phyloP scores from a whole-genome alignment of 2,113 vertebrate genomes.

The Oreochromis niloticus region DNA sequence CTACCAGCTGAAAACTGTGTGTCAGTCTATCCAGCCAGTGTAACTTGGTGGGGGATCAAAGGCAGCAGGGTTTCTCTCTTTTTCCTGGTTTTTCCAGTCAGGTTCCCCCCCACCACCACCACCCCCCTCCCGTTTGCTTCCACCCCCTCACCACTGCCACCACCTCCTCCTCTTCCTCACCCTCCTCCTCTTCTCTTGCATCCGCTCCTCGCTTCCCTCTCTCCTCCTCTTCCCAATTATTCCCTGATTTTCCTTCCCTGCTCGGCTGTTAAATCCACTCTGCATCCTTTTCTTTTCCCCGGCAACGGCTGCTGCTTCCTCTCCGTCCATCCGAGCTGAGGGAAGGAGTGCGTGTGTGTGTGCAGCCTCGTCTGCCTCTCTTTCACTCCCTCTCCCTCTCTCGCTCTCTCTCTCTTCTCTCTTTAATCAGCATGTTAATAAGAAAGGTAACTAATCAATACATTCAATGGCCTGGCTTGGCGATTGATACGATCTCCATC shows the following conservation, averaged over 20 bases:
- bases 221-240: conserved; percentile 44
- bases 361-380: conserved; percentile 39
- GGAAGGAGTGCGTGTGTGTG: conserved; percentile 42
- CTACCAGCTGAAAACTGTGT: conserved; percentile 53
- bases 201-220: conserved; percentile 30
- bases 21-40: conserved; percentile 45
- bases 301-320: conserved; percentile 20
- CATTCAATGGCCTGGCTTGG: conserved; percentile 76
- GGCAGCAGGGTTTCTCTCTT: conserved; percentile 45
- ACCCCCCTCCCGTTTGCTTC: conserved; percentile 11
- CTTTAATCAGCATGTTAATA: conserved; percentile 86
- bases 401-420: conserved; percentile 64
- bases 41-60: conserved; percentile 60
- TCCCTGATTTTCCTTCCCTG: conserved; percentile 40
- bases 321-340: conserved; percentile 23
- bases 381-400: conserved; percentile 50
- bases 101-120: conserved; percentile 3
- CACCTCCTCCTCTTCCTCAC: conserved; percentile 20
- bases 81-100: conserved; percentile 47
- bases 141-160: not conserved
- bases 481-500: conserved; percentile 79
- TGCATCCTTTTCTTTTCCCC: conserved; percentile 21
- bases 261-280: conserved; percentile 52
- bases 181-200: conserved; percentile 38
- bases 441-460: conserved; percentile 86